Conservation (phyloP, 92 coral and sea anemone genomes). For the Umimayanthus chanpuru region DNA sequence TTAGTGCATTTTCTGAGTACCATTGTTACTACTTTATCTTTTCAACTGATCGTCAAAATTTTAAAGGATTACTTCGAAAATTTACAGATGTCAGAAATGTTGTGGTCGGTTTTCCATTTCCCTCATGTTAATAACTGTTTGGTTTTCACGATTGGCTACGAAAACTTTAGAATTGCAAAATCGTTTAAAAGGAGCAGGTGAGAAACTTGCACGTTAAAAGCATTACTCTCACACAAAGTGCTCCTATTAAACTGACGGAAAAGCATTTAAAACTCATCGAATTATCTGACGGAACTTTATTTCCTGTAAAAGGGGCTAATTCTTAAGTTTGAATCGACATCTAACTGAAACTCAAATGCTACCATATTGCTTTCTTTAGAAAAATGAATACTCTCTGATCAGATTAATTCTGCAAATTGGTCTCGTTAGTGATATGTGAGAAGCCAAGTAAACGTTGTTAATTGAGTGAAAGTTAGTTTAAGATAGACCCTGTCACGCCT, state of each 20-base stretch:
- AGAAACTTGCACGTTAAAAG: constrained; percentile 26
- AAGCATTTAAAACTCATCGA: constrained; percentile 41
- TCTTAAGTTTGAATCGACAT: background rate
- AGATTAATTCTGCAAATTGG: constrained; percentile 17
- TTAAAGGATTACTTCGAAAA: background rate
- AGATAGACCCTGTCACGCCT: background rate
- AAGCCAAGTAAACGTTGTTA: constrained; percentile 35
- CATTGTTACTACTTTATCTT: background rate
- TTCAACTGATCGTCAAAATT: background rate
- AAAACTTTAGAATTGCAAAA: constrained; percentile 18
- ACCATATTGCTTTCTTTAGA: constrained; percentile 7
- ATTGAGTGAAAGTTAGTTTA: constrained; percentile 30
- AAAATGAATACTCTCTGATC: constrained; percentile 2
- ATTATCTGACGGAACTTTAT: constrained; percentile 37
- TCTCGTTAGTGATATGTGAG: constrained; percentile 28
- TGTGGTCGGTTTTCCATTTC: constrained; percentile 18
- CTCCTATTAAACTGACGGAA: constrained; percentile 46
- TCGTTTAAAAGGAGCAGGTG: constrained; percentile 32
- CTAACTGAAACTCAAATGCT: constrained; percentile 17
- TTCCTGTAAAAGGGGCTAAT: constrained; percentile 25
- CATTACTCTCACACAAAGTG: constrained; percentile 38
- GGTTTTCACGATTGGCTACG: background rate
- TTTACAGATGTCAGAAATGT: constrained; percentile 6
- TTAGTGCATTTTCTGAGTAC: background rate
- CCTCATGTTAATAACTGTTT: constrained; percentile 27